Evolutionary conservation across 2,797 vertebrate genomes (phyloP), one percentile per base, ranked within the genome.

Genomic region (Heliangelus exortis): DNA sequence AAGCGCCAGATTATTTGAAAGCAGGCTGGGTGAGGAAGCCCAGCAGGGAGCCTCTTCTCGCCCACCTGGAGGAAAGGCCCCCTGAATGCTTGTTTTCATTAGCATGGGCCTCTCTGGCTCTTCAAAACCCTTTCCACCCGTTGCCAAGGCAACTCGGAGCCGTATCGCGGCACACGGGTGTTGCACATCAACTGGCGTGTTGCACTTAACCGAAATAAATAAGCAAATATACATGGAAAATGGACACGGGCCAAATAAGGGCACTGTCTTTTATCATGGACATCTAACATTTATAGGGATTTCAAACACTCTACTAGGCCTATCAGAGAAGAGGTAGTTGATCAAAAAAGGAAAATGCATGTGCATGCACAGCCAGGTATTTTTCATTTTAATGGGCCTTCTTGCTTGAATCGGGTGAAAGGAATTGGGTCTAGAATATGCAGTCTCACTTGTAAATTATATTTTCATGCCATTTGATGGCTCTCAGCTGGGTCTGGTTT

Each of bases 71-170:
- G 90, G 75, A 93, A 89, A 92, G 91, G 89, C 72, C 55, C 94
- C 87, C 76, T 73, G 69, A 93, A 93, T 61, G 77, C 84, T 90
- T 92, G 77, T 93, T 96, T 95, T 95, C 93, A 96, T 96, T 93
- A 93, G 75, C 71, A 72, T 80, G 79, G 96, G 93, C 91, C 95
- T 96, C 86, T 92, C 94, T 92, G 71, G 90, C 92, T 97, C 89
- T 95, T 97, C 93, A 88, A 94, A 95, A 95, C 96, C 91, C 82
- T 94, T 91, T 96, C 90, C 96, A 89, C 77, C 68, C 77, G 96
- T 98, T 97, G 92, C 97, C 96, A 98, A 97, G 96, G 97, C 96
- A 97, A 97, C 97, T 65, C 5, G 7, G 90, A 95, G 81, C 89
- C 6, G 69, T 90, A 94, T 29, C 94, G 94, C 95, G 19, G 96